Conservation (phyloP, 2,113 vertebrate genomes). For the Tautogolabrus adspersus region DNA sequence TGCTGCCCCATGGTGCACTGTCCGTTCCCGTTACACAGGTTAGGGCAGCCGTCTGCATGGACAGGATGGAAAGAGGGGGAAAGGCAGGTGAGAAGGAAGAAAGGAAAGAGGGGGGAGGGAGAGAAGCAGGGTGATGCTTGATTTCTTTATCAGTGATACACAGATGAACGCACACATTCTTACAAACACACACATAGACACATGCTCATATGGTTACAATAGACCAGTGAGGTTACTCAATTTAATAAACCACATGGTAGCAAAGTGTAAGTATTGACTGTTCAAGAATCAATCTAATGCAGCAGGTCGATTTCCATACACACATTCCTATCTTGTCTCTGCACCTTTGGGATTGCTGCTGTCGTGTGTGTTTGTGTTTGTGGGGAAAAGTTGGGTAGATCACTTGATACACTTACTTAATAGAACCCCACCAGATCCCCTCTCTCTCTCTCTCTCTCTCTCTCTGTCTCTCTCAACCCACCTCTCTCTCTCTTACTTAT, state of each 20-base stretch:
- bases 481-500: conserved; percentile 69
- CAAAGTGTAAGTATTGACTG: conserved; percentile 48
- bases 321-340: conserved; percentile 46
- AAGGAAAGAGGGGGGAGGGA: conserved; percentile 17
- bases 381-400: conserved; percentile 63
- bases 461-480: conserved; percentile 6
- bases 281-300: conserved; percentile 61
- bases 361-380: conserved; percentile 32
- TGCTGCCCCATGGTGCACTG: conserved; percentile 98
- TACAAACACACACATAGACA: conserved; percentile 14
- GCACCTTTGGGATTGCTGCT: conserved; percentile 33
- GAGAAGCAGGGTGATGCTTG: conserved; percentile 43
- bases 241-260: conserved; percentile 40
- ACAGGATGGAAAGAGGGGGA: conserved; percentile 60
- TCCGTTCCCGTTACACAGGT: conserved; percentile 97
- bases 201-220: conserved; percentile 42
- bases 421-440: conserved; percentile 69
- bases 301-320: conserved; percentile 56
- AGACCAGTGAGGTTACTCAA: conserved; percentile 47
- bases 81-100: conserved; percentile 14
- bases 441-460: conserved; percentile 38
- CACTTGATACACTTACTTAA: conserved; percentile 75
- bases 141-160: conserved; percentile 43
- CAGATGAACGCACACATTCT: conserved; percentile 34
- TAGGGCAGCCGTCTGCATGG: conserved; percentile 96